Evolutionary conservation across 2,113 vertebrate species (phyloP).

Genomic region (Phycodurus eques): DNA sequence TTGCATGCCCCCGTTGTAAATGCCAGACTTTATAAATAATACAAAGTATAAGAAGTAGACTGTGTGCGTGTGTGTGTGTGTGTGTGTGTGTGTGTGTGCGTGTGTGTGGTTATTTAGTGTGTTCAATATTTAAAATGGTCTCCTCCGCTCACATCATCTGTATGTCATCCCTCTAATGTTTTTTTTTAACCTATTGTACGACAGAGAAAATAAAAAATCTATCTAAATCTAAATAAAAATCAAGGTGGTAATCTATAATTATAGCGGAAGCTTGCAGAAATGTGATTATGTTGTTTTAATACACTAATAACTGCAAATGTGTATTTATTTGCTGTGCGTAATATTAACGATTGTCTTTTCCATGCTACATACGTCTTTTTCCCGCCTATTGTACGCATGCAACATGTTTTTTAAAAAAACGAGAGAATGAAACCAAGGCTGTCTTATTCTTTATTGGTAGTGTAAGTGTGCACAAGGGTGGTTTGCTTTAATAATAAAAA

Average conservation of each 20-base stretch:
- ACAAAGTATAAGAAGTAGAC: neutral
- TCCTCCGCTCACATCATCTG: neutral
- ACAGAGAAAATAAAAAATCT: neutral
- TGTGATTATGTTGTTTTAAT: neutral
- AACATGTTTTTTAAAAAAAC: neutral
- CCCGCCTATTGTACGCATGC: neutral
- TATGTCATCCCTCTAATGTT: too few relatives aligned
- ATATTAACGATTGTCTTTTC: too few relatives aligned
- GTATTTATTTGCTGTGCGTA: neutral
- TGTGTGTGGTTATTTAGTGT: neutral
- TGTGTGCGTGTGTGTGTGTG: neutral
- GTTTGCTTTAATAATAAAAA: too few relatives aligned
- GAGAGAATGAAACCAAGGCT: neutral
- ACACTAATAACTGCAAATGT: neutral
- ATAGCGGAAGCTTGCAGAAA: neutral
- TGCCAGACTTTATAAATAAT: conserved; percentile 1
- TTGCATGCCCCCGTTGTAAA: neutral
- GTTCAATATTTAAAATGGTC: neutral
- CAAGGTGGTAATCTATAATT: neutral
- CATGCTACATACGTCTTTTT: neutral
- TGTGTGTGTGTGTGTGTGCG: neutral
- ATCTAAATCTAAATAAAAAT: too few relatives aligned
- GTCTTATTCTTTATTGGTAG: neutral
- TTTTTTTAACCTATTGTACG: neutral
- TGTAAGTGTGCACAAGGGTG: neutral